Evolutionary conservation across 2,113 vertebrate species (phyloP), one percentile per base, ranked within the genome.

Genomic region (Neomonachus schauinslandi): DNA sequence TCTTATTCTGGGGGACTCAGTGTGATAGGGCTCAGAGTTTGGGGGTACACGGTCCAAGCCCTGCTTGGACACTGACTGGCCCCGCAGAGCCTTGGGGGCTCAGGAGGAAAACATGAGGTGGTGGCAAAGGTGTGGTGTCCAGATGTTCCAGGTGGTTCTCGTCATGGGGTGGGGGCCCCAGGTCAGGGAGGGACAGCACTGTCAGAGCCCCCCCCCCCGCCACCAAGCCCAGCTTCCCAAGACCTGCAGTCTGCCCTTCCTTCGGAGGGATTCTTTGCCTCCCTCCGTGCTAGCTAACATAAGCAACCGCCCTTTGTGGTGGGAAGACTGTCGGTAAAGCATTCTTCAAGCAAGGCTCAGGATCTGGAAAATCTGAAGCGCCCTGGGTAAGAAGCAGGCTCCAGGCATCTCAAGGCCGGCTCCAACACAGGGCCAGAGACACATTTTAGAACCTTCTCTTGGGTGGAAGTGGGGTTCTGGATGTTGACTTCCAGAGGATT

Each of bases 341-440:
- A 0, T 59, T 95, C 77, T 91, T 89, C 74, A 93, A 77, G 80
- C 87, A 82, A 26, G 53, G 85, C 36, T 61, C 10, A 13, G 33
- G 96, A 5, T 79, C 80, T 90, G 82, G 84, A 86, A 96, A 96
- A 13, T 74, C 57, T 63, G 4, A 28, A 84, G 18, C 65, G 15
- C 72, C 69, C 7, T 72, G 12, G 7, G 0, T 19, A 4, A 39
- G 81, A 84, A 18, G n/a, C 65, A 51, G 46, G 15, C 6, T 8
- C 36, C 21, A 9, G 9, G 55, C 51, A 22, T 31, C 53, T 46
- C 39, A 0, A 21, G 18, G n/a, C n/a, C 8, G 67, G 2, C 31
- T 67, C 65, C 33, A n/a, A n/a, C 3, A 0, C 36, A 18, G 0
- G 0, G 3, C 53, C 0, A 0, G 15, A n/a, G 33, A 8, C 33